Evolutionary conservation across 1,140 invertebrate genomes (phyloP), one percentile per base, ranked within the genome.

Genomic region (Pogonomyrmex barbatus): DNA sequence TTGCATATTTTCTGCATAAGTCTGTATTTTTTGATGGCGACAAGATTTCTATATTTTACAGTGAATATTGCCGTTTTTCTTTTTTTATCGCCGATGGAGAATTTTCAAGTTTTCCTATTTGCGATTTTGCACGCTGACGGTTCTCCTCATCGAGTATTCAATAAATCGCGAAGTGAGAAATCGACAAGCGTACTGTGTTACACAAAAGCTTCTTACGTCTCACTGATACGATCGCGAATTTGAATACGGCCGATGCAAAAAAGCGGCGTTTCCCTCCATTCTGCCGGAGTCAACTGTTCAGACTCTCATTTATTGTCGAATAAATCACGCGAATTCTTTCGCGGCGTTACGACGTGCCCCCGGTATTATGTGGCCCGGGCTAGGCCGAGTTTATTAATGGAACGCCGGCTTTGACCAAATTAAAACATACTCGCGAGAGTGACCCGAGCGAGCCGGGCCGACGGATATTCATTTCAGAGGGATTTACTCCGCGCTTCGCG

Each of bases 401-500:
- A 50, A 77, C 67, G 47, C 47, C 58, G 10, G 71, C 84, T 89
- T 83, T 60, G 60, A 89, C 77, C 73, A 78, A 89, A 89, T 89
- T 90, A 90, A 90, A 90, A 90, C 79, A 73, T 71, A 30, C 75
- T 87, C 47, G 79, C 75, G 54, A 45, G 75, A 45, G 65, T 33
- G 56, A 86, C 60, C 67, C 50, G 30, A 1, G 14, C 36, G 39
- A 42, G 52, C 52, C 79, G 36, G 52, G 56, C 78, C 85, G 56
- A 67, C 81, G 68, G 68, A 87, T 87, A 90, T 89, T 90, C 88
- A 79, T 68, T 89, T 81, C 79, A 81, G 42, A 68, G 58, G 58
- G 62, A 70, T 81, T 84, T 75, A 50, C 56, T 47, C 52, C 17
- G 65, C 36, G n/a, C 47, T 14, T 4, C 47, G 45, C 70, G 14